Evolutionary conservation across 2,888 invertebrate genomes (phyloP), one percentile per base, ranked within the genome.

Genomic region (Tribolium freemani): DNA sequence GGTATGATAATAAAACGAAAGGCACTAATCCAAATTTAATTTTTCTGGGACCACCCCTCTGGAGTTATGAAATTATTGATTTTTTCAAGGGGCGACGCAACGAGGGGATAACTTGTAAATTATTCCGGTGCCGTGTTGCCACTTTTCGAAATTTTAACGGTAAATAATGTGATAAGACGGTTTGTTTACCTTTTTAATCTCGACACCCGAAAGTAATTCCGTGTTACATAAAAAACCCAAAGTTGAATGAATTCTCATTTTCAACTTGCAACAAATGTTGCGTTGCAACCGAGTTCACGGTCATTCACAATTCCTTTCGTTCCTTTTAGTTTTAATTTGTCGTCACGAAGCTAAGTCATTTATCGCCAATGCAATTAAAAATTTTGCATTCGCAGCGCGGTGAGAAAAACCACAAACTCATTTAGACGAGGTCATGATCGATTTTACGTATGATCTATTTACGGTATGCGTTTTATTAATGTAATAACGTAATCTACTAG

Each of bases 281-380:
- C 75, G 66, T 60, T 56, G 70, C 67, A 71, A 51, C 71, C 51
- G 75, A 72, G 77, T 79, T 78, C 78, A 78, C 72, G 78, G 77
- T 72, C 77, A 76, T 71, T 66, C 66, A 75, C 75, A 75, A 73
- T 72, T 72, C 72, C 67, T 76, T 76, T 73, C 75, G 69, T 75
- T 76, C 67, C 70, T 76, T 77, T 73, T 74, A 74, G 63, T 57
- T 67, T 75, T 63, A 69, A 75, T 71, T 70, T 74, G 68, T 76
- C 73, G 53, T 69, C 69, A 56, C 30, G 60, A 54, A 54, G 53
- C 70, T 69, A 31, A 51, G 54, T 63, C 45, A 63, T 70, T 70
- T 63, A 63, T 70, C 61, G 60, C 48, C 54, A 26, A 26, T 50
- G 50, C 50, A 31, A 51, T 50, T 61, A 67, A 67, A 57, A 67